Conservation (phyloP, 1,140 invertebrate genomes). For the Reticulitermes speratus region DNA sequence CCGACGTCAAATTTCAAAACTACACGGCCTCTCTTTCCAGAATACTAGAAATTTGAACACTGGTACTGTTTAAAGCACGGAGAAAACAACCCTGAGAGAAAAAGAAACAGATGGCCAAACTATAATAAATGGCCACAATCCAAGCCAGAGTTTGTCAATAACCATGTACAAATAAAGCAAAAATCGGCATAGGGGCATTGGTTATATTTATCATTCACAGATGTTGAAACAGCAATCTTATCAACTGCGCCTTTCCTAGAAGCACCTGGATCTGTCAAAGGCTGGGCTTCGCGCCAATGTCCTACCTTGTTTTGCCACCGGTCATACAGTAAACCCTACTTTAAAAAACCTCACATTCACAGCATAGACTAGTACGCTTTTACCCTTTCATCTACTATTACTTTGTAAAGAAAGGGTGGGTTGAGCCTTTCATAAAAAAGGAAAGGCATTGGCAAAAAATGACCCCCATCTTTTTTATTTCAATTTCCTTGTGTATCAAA, state of each 20-base stretch:
- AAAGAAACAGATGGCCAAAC: neutral
- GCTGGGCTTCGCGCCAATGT: neutral
- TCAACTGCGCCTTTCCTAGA: neutral
- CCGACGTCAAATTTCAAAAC: no score
- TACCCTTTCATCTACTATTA: neutral
- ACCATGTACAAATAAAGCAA: neutral
- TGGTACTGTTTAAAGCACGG: neutral
- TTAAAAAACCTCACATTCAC: neutral
- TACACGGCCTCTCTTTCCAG: no score
- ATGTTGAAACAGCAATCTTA: neutral
- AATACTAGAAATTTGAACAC: no score
- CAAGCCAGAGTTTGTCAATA: neutral
- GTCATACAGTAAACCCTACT: neutral
- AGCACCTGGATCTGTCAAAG: neutral
- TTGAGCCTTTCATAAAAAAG: neutral
- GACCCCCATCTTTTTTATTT: neutral
- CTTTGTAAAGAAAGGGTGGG: neutral
- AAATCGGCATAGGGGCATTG: neutral
- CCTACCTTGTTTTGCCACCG: neutral
- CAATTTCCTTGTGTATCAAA: neutral
- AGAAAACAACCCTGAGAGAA: neutral
- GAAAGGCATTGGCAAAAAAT: neutral
- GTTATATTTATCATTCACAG: neutral
- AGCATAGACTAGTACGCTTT: neutral
- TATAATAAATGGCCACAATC: neutral